Percentiles rank a stretch among this genome's conserved stretches.
Conservation (phyloP, 2,113 vertebrate species). For the Gulo gulo region DNA sequence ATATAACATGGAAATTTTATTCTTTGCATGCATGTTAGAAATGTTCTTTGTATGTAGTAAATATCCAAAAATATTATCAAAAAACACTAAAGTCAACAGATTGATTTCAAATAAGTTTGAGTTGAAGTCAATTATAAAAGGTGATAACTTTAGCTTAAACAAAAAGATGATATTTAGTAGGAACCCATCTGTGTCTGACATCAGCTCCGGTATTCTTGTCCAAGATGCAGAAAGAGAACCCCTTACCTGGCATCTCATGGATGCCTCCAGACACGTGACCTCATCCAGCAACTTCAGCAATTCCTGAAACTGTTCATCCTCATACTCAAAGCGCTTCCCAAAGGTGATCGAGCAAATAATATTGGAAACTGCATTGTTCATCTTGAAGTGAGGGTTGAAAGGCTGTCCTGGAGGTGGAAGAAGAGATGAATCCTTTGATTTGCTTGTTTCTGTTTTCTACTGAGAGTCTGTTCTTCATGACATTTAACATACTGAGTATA, state of each 20-base stretch:
- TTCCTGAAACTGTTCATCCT: conserved; percentile 84
- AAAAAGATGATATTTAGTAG: not conserved
- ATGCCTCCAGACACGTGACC: conserved; percentile 68
- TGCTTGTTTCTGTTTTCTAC: not conserved
- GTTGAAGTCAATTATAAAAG: not conserved
- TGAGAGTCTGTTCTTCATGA: not conserved
- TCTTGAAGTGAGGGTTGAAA: conserved; percentile 83
- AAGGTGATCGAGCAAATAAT: conserved; percentile 90
- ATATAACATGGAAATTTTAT: not conserved
- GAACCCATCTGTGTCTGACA: not conserved
- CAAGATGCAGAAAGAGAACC: not conserved
- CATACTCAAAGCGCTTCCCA: conserved; percentile 91
- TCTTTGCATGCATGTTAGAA: not conserved
- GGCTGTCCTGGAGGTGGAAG: conserved; percentile 80
- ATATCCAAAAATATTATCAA: not conserved
- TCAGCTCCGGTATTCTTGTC: not conserved
- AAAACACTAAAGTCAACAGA: not conserved
- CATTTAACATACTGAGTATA: not conserved
- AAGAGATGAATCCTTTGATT: not conserved
- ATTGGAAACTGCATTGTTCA: conserved; percentile 88
- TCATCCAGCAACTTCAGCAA: conserved; percentile 86
- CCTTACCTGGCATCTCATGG: conserved; percentile 79
- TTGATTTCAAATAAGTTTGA: not conserved
- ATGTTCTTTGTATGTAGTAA: not conserved
- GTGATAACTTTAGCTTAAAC: not conserved